Evolutionary conservation across 2,888 invertebrate genomes (phyloP), one percentile per base, ranked within the genome.

Genomic region (Stegophylla sp.): DNA sequence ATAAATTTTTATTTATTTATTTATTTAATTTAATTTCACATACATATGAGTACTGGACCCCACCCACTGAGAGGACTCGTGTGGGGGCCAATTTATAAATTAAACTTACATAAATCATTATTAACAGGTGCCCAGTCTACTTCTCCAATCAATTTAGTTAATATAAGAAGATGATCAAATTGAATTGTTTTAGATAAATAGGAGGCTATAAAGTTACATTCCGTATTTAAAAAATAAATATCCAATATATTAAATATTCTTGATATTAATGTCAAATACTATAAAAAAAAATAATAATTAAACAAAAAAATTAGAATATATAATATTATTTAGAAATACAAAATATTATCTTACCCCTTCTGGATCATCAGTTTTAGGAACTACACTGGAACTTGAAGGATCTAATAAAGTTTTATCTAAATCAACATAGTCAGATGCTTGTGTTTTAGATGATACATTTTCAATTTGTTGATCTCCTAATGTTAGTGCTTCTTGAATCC

Each of bases 401-500:
- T 73, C 64, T 63, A 83, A 82, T 12, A 81, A 72, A 67, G 81
- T 82, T 72, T 79, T 81, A 66, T 83, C 82, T 51, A 77, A 53
- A 61, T 83, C 83, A 81, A 89, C 89, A 56, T 88, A 88, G 84
- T 91, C 92, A 0, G 88, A 87, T 13, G 89, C 89, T 83, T 76
- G 82, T 61, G 86, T 85, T 67, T 84, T 59, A 56, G 69, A 66
- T 51, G 72, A 66, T 9, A 81, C 56, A 51, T 82, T 48, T 63
- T 82, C 72, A 43, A 43, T 67, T 56, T 67, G 79, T 72, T 85
- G 86, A 82, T 93, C 92, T 0, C 92, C 91, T 1, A 95, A 94
- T 34, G 94, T 94, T 15, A 97, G 88, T 0, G 96, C 95, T 85
- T 96, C 95, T 86, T 97, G 96, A 87, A 97, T 95, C 96, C 96